These are phyloP conservation scores for Drosophila persimilis DNA, from an alignment of 1,140 invertebrate genomes.

Conservation along the genomic window DNA sequence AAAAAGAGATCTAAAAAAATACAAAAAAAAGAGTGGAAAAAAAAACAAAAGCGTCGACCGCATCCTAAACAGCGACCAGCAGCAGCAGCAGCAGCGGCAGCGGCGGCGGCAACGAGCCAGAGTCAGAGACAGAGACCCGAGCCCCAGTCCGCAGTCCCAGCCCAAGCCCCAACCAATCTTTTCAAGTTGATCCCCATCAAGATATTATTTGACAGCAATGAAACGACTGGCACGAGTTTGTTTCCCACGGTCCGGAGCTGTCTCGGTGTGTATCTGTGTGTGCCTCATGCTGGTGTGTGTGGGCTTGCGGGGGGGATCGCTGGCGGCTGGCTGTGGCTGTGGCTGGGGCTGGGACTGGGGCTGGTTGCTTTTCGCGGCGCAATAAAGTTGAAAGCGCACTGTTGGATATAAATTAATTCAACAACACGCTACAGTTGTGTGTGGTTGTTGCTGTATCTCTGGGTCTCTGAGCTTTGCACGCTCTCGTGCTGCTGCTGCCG, in stretches of 20 bases:
- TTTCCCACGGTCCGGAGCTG: constrained; percentile 82
- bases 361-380: constrained; percentile 75
- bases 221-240: constrained; percentile 83
- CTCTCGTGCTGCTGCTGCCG: constrained; percentile 68
- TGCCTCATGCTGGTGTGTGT: constrained; percentile 51
- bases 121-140: constrained; percentile 31
- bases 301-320: constrained; percentile 51
- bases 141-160: constrained; percentile 39
- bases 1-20: constrained; percentile 69
- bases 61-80: constrained; percentile 73
- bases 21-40: constrained; percentile 35
- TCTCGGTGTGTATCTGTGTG: constrained; percentile 53
- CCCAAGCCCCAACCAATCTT: constrained; percentile 77
- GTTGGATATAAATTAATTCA: constrained; percentile 82
- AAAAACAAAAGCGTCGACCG: constrained; percentile 74
- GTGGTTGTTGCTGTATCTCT: constrained; percentile 26
- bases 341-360: constrained; percentile 27
- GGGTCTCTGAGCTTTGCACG: constrained; percentile 71
- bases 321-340: constrained; percentile 18
- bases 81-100: constrained; percentile 30
- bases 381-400: constrained; percentile 81
- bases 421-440: constrained; percentile 74
- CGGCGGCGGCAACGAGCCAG: constrained; percentile 12
- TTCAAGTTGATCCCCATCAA: constrained; percentile 83
- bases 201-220: constrained; percentile 83